Evolutionary conservation across 2,888 invertebrate species (phyloP).

Genomic region (Selenia dentaria): DNA sequence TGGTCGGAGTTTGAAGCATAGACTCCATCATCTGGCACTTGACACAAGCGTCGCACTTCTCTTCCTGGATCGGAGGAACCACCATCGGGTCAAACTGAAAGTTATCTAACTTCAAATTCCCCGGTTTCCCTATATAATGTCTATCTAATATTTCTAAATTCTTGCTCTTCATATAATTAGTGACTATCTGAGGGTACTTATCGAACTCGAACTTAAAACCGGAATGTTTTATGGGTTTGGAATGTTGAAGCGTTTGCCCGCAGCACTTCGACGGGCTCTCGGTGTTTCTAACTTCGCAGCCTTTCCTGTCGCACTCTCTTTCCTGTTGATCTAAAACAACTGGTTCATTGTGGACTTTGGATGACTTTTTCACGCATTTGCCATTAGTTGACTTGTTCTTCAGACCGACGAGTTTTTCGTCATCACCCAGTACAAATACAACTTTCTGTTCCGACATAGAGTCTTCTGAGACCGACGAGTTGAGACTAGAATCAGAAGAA

Average conservation of each 20-base stretch:
- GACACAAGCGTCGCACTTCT: conserved; percentile 81
- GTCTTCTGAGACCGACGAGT: conserved; percentile 61
- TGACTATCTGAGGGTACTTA: conserved; percentile 89
- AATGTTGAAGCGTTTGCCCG: conserved; percentile 81
- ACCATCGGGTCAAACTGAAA: conserved; percentile 79
- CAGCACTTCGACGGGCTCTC: conserved; percentile 75
- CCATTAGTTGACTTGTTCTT: conserved; percentile 81
- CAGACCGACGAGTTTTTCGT: conserved; percentile 87
- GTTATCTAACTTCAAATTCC: conserved; percentile 80
- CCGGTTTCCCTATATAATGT: conserved; percentile 84
- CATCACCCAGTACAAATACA: conserved; percentile 89
- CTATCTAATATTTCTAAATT: conserved; percentile 87
- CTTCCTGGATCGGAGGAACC: conserved; percentile 72
- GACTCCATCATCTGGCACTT: conserved; percentile 82
- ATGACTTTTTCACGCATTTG: conserved; percentile 71
- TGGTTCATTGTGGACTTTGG: conserved; percentile 56
- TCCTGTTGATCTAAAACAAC: conserved; percentile 40
- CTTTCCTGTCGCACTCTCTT: conserved; percentile 47
- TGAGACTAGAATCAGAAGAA: conserved; percentile 65
- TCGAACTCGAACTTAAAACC: conserved; percentile 90
- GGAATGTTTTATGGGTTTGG: conserved; percentile 86
- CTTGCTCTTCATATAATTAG: conserved; percentile 90
- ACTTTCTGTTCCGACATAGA: conserved; percentile 74
- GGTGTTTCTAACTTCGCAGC: conserved; percentile 48
- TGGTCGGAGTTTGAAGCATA: conserved; percentile 90